A percentile compares a stretch with the other conserved stretches of the same genome.
These are phyloP conservation scores for western clawed frog (Xenopus tropicalis) DNA, from an alignment of 2,113 vertebrate species.

Conservation along the genomic window UCB_Xtro_10.0 CM004446.2:68009501-68010000, in stretches of 20 bases:
- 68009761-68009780: background rate
- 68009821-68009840: background rate
- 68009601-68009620: slow-evolving; percentile 26
- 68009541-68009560: slow-evolving; percentile 46
- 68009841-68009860: background rate
- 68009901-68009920: too few species aligned
- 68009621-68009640: slow-evolving; percentile 50
- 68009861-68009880: too few species aligned
- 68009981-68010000: too few species aligned
- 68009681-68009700: slow-evolving; percentile 4
- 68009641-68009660: slow-evolving; percentile 46
- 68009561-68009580: slow-evolving; percentile 45
- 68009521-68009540: slow-evolving; percentile 56
- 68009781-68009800: background rate
- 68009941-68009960: too few species aligned
- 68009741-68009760: background rate
- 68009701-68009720: background rate
- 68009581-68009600: slow-evolving; percentile 50
- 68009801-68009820: background rate
- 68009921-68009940: too few species aligned
- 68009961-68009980: too few species aligned
- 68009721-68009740: background rate
- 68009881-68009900: too few species aligned
- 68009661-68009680: slow-evolving; percentile 26
- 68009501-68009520: slow-evolving; percentile 9